Evolutionary conservation across 2,888 invertebrate species (phyloP), one percentile per base, ranked within the genome.

Genomic region (Julus scanicus): DNA sequence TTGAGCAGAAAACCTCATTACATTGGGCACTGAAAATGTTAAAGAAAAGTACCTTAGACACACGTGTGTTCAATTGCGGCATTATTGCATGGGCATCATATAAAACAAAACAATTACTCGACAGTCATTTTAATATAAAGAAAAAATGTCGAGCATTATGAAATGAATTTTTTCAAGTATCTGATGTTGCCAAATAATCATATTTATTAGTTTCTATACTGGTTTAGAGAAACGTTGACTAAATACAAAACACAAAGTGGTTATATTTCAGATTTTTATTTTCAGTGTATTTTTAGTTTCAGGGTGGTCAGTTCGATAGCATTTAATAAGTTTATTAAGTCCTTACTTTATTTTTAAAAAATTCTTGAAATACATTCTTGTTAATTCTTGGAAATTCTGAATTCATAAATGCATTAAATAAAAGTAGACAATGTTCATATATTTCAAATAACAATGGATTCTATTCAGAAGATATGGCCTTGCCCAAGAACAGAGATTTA

Each of bases 401-500:
- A 29, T 29, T 29, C 1, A 29, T 29, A 29, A 29, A 29, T 29
- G 29, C 53, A 53, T 13, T 11, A 13, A 53, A 15, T 15, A 29
- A 29, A 29, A 29, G 0, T 29, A 29, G 29, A 29, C 29, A 29
- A 29, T 29, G 29, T 29, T 29, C 29, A 1, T 29, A 29, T 29
- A 29, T 29, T 29, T 29, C 1, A 29, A 29, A 29, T 29, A 29
- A 29, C 29, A 29, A 29, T 29, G 29, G 29, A 29, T 29, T 29
- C 29, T 29, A 29, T 29, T 29, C 29, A 29, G 29, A 29, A 1
- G 29, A 29, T 29, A 15, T 15, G 2, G 5, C 29, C 13, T 29
- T 2, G 80, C 80, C 80, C 80, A 80, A 80, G 80, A 37, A 37
- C 15, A 80, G 80, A 80, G 80, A 37, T 80, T 80, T 80, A 15